Evolutionary conservation across 2,888 invertebrate species (phyloP).

Genomic region (Minunthozetes semirufus): DNA sequence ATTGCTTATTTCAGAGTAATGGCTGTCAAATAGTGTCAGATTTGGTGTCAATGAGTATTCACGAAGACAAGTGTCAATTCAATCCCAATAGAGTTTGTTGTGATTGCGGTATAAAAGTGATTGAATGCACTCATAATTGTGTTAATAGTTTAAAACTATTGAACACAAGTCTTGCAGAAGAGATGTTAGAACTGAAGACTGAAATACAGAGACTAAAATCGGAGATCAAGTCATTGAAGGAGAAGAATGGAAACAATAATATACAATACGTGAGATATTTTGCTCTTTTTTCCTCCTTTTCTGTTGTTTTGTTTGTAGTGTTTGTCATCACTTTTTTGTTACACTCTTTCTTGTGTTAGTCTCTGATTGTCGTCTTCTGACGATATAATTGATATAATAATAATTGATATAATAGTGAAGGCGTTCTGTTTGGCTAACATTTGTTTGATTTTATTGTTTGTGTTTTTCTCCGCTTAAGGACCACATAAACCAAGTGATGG

Average conservation of each 20-base stretch:
- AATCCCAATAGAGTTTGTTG: background rate
- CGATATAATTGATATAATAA: background rate
- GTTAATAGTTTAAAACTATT: slow-evolving; percentile 23
- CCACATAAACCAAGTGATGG: slow-evolving; percentile 24
- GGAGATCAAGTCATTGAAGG: background rate
- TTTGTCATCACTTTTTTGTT: slow-evolving; percentile 8
- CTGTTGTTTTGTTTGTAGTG: background rate
- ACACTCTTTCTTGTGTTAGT: background rate
- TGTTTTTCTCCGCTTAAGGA: slow-evolving; percentile 5
- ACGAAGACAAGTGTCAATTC: background rate
- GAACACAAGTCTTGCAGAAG: background rate
- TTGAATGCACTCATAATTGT: background rate
- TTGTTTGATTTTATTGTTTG: background rate
- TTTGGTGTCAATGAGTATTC: background rate
- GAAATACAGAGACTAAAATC: background rate
- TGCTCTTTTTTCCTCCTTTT: background rate
- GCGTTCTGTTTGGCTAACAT: background rate
- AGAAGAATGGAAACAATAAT: background rate
- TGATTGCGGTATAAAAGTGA: background rate
- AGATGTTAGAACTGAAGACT: background rate
- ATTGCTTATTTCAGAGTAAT: background rate
- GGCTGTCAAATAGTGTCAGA: slow-evolving; percentile 7
- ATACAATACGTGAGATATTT: background rate
- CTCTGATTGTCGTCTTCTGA: no score
- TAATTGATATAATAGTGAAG: slow-evolving; percentile 14